Evolutionary conservation across 2,888 invertebrate species (phyloP).

Genomic region (Phalera bucephala): DNA sequence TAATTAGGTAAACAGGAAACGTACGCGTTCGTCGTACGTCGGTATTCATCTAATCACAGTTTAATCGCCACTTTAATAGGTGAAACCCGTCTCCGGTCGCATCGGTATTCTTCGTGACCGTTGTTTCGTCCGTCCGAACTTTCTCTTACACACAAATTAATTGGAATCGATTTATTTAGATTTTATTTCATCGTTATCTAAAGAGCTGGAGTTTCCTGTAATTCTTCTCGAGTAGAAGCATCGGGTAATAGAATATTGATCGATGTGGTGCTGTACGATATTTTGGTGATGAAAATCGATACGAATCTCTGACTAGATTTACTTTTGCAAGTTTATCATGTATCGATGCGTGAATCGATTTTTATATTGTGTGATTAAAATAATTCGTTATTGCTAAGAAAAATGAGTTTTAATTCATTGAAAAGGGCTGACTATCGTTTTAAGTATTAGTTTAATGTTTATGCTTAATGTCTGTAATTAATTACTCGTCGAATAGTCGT

Average conservation of each 20-base stretch:
- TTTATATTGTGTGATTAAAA: no score
- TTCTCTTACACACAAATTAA: slow-evolving; percentile 35
- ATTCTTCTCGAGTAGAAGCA: slow-evolving; percentile 4
- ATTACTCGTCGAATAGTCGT: no score
- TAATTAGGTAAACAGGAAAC: slow-evolving; percentile 60
- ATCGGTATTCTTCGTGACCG: slow-evolving; percentile 11
- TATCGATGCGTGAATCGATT: no score
- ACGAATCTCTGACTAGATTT: no score
- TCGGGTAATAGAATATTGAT: slow-evolving; percentile 14
- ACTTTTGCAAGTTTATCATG: no score
- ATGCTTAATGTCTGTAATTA: no score
- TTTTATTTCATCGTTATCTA: slow-evolving; percentile 18
- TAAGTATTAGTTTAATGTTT: no score
- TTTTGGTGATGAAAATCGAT: no score
- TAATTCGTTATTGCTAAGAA: no score
- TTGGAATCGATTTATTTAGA: slow-evolving; percentile 24
- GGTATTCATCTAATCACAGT: slow-evolving; percentile 65
- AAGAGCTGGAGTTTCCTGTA: slow-evolving; percentile 13
- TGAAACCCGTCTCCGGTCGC: slow-evolving; percentile 60
- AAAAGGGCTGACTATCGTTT: no score
- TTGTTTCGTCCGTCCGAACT: slow-evolving; percentile 35
- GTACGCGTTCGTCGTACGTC: slow-evolving; percentile 31
- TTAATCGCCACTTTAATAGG: slow-evolving; percentile 71
- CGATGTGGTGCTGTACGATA: no score
- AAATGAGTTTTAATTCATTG: no score